Evolutionary conservation across 2,888 invertebrate species (phyloP).

Genomic region (Sinohyriopsis cumingii): DNA sequence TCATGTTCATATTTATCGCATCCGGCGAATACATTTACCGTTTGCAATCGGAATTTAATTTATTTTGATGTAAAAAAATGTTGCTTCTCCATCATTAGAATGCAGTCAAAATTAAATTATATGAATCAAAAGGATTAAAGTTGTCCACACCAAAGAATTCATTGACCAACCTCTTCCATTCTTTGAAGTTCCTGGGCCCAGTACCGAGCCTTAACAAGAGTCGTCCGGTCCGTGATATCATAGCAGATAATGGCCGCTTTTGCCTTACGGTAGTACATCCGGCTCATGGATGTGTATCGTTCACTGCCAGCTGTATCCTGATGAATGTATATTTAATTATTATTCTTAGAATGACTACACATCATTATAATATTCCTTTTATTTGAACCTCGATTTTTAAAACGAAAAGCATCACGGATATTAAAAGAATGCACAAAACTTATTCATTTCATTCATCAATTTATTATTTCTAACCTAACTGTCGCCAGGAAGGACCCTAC

Average conservation of each 20-base stretch:
- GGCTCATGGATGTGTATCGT: slow-evolving; percentile 81
- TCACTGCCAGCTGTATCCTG: slow-evolving; percentile 83
- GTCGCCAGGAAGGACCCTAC: no score
- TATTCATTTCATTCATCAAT: no score
- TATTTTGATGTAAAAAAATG: no score
- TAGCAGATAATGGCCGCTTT: slow-evolving; percentile 83
- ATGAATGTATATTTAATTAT: slow-evolving; percentile 1
- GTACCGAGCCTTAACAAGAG: slow-evolving; percentile 78
- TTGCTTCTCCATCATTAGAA: no score
- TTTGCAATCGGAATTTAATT: no score
- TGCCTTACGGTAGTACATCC: slow-evolving; percentile 82
- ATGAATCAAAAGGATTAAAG: no score
- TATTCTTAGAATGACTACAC: not conserved
- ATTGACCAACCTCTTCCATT: slow-evolving; percentile 74
- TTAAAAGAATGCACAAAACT: no score
- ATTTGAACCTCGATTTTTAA: not conserved
- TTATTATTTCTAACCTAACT: no score
- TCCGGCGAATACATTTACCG: no score
- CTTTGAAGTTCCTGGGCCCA: slow-evolving; percentile 80
- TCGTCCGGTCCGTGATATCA: slow-evolving; percentile 77
- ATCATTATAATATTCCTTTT: not conserved
- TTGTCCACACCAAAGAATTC: not conserved
- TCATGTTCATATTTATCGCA: no score
- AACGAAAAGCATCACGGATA: no score
- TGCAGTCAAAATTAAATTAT: no score